phyloP scores from a whole-genome alignment of 2,113 vertebrate genomes.

The Mormyrus iriodes region DNA sequence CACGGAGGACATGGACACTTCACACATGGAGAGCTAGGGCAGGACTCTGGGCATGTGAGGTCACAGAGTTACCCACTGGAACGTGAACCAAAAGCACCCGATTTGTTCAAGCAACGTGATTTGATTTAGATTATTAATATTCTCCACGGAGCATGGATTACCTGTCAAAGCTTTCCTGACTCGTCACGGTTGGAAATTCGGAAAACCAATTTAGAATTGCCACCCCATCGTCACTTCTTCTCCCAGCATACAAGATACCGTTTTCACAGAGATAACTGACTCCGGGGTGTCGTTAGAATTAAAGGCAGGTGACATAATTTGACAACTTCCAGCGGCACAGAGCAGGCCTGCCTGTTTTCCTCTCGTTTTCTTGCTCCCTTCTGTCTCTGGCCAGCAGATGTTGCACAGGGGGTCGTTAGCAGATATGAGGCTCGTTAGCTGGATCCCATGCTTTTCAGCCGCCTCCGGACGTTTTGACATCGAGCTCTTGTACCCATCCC shows the following conservation, averaged over 20 bases:
- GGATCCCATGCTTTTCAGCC: neutral
- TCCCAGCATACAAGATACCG: neutral
- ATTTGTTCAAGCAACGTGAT: neutral
- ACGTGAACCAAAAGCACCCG: neutral
- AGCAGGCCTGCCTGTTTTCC: neutral
- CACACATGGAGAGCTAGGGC: neutral
- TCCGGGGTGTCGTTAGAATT: neutral
- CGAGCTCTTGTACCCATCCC: neutral
- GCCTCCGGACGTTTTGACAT: neutral
- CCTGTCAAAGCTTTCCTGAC: constrained; percentile 11
- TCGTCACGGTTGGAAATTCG: neutral
- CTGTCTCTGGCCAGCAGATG: neutral
- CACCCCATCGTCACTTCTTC: neutral
- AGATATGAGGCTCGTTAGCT: neutral
- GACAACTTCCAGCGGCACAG: neutral
- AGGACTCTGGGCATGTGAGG: neutral
- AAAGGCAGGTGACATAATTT: neutral
- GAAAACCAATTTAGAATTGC: constrained; percentile 1
- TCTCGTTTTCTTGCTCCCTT: too few relatives aligned
- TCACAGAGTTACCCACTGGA: neutral
- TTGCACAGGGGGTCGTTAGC: neutral
- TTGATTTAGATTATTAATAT: constrained; percentile 17
- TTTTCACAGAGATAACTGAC: constrained; percentile 12
- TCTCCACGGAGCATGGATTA: neutral
- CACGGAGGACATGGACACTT: too few relatives aligned